Evolutionary conservation across 2,113 vertebrate species (phyloP).

Genomic region (Leptosomus discolor): DNA sequence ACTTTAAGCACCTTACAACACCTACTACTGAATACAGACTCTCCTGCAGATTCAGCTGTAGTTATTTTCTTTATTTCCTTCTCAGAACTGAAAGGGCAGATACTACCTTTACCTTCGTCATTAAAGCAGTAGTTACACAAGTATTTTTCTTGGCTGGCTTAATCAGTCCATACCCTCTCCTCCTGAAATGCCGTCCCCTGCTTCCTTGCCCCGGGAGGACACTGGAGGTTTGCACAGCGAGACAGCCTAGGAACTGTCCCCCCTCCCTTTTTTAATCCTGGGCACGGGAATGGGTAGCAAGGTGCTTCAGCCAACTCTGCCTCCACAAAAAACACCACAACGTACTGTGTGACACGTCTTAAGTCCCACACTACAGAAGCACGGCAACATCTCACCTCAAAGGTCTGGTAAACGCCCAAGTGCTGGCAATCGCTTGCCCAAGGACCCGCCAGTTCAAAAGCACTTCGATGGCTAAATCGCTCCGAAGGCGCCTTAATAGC

Average conservation of each 20-base stretch:
- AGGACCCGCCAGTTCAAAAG: background rate
- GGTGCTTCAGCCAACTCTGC: background rate
- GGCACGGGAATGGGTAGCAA: background rate
- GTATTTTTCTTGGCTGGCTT: background rate
- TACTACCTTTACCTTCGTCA: background rate
- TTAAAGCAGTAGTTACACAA: background rate
- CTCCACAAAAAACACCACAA: background rate
- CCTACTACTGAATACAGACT: background rate
- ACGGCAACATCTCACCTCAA: background rate
- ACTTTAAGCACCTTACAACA: background rate
- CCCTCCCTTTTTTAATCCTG: background rate
- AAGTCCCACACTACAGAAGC: background rate
- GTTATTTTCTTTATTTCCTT: background rate
- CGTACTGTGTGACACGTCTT: rapidly evolving
- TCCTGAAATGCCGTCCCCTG: background rate
- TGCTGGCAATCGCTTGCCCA: background rate
- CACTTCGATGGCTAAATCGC: background rate
- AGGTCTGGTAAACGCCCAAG: background rate
- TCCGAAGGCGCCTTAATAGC: background rate
- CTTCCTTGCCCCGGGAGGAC: background rate
- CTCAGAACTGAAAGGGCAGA: background rate
- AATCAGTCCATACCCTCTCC: background rate
- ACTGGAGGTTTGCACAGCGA: background rate
- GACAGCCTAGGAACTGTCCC: background rate
- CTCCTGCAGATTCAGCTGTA: background rate